Evolutionary conservation across 2,797 vertebrate genomes (phyloP), one percentile per base, ranked within the genome.

Genomic region (Mycteria americana): DNA sequence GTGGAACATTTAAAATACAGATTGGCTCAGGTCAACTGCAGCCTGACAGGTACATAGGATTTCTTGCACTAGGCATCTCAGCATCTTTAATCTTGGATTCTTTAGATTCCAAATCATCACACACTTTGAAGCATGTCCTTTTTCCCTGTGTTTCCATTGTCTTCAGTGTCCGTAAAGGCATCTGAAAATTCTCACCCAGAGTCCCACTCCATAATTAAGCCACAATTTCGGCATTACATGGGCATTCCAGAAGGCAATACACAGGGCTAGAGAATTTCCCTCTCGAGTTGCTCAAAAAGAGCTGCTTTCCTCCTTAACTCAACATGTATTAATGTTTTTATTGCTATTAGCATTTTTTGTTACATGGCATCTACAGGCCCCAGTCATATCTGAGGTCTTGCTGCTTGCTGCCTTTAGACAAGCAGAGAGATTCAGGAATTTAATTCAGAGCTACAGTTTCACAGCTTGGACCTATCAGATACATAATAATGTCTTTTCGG

Each of bases 171-270:
- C 23, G 7, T 6, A 21, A 69, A 76, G 25, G 23, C 41, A 62
- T 41, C 56, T 60, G 22, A 81, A 85, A 73, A 63, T 69, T 87
- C 46, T 59, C 62, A 88, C 12, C 10, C 41, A 48, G 27, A 46
- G 35, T 64, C 50, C 10, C 23, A 23, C 16, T 54, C 41, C 9
- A 16, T 23, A 70, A 24, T 63, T 50, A 78, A 78, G 30, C 18
- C 27, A 33, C 0, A 0, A 69, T 73, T 19, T 51, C 10, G 0
- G 67, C 39, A 59, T 73, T 37, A 35, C 1, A 6, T 30, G 23
- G 43, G 25, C n/a, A 57, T 70, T 70, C 37, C 81, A 91, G 74
- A 73, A 69, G 15, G 10, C 21, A 85, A 87, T 35, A 28, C 22
- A 59, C 12, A 41, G 4, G 31, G n/a, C 8, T 68, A 35, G 37